Evolutionary conservation across 2,888 invertebrate species (phyloP).

Genomic region (Acleris emargana): DNA sequence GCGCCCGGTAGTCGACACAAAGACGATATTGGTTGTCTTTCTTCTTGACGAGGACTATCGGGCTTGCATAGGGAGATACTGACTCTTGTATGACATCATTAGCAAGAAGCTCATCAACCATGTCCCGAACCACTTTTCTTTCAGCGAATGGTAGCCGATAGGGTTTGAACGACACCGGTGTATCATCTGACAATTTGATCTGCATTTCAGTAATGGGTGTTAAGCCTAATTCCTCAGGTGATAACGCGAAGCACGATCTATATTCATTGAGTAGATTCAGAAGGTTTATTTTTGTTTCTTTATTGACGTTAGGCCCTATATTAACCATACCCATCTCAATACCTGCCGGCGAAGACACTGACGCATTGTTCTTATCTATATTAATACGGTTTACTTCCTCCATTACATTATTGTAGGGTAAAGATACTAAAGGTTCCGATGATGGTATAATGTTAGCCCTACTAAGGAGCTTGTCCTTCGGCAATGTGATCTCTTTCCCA

Average conservation of each 20-base stretch:
- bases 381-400: too few species aligned
- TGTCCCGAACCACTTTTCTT: conserved; percentile 15
- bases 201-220: conserved; percentile 11
- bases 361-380: too few species aligned
- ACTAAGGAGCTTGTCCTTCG: too few species aligned
- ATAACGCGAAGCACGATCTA: conserved; percentile 27
- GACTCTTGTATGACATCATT: conserved; percentile 11
- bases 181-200: conserved; percentile 15
- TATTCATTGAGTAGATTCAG: too few species aligned
- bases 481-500: too few species aligned
- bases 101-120: conserved; percentile 17
- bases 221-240: conserved; percentile 26
- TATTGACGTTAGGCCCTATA: too few species aligned
- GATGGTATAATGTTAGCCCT: too few species aligned
- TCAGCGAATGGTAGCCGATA: conserved; percentile 23
- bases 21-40: conserved; percentile 41
- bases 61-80: conserved; percentile 10
- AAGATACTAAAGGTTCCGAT: too few species aligned
- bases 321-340: too few species aligned
- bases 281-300: too few species aligned
- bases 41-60: conserved; percentile 9
- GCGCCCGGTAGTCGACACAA: conserved; percentile 20
- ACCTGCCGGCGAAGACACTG: too few species aligned
- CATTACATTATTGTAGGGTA: too few species aligned
- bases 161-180: conserved; percentile 21